Evolutionary conservation across 2,797 vertebrate species (phyloP).

Genomic region (Alauda arvensis): DNA sequence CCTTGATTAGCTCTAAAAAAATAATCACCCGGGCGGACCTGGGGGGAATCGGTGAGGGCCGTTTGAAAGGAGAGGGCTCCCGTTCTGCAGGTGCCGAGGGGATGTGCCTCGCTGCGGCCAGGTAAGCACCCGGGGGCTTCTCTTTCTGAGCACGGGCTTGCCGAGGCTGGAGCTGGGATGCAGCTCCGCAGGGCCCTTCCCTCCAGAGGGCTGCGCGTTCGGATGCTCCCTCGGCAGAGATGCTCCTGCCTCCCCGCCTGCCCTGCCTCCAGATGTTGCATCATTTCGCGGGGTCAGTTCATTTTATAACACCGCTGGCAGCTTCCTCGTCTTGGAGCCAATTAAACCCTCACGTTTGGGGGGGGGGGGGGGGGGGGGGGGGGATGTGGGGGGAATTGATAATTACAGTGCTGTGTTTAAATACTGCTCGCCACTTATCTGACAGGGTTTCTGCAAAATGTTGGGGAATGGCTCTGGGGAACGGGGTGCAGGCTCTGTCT

Average conservation of each 20-base stretch:
- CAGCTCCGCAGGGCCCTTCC: neutral
- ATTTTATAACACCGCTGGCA: neutral
- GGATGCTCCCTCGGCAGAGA: neutral
- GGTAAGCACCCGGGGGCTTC: slow-evolving; percentile 40
- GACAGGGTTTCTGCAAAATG: neutral
- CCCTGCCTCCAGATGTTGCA: slow-evolving; percentile 53
- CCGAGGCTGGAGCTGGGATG: neutral
- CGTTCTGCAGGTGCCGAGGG: slow-evolving; percentile 22
- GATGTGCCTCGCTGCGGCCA: neutral
- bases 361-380: neutral
- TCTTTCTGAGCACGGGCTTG: neutral
- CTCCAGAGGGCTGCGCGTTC: neutral
- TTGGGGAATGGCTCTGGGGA: neutral
- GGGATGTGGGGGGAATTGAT: neutral
- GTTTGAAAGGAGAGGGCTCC: slow-evolving; percentile 13
- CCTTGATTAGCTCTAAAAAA: slow-evolving; percentile 60
- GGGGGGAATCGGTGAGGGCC: slow-evolving; percentile 7
- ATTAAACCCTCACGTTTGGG: neutral
- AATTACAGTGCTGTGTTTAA: neutral
- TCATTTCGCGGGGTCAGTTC: neutral
- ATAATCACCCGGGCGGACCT: neutral
- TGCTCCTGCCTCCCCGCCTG: neutral
- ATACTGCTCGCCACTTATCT: neutral
- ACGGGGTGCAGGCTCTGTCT: rapidly evolving
- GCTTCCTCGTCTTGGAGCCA: neutral